A percentile compares a stretch with the other conserved stretches of the same genome.
Evolutionary conservation across 2,888 invertebrate species (phyloP).

Genomic region (Rhogogaster chlorosoma): DNA sequence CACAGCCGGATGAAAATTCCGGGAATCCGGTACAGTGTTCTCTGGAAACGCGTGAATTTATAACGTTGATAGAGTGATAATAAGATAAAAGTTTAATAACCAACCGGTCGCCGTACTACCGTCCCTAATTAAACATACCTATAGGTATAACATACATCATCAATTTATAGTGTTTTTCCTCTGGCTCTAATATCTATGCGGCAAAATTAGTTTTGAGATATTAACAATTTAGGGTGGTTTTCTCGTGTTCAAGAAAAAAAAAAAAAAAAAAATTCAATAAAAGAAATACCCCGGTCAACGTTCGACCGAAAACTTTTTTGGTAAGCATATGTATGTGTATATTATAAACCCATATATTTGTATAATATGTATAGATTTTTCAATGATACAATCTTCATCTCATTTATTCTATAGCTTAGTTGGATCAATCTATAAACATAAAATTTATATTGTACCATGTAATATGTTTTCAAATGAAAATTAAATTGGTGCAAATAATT

Average conservation of each 20-base stretch:
- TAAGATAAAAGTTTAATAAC: conserved; percentile 14
- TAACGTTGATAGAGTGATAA: background rate
- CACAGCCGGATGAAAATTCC: conserved; percentile 19
- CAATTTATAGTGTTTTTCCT: background rate
- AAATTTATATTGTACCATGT: background rate
- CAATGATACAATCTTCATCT: background rate
- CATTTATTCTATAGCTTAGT: background rate
- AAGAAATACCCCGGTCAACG: background rate
- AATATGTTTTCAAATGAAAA: background rate
- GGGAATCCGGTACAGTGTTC: conserved; percentile 19
- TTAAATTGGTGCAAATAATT: background rate
- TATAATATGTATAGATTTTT: background rate
- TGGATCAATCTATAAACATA: background rate
- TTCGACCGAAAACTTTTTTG: background rate
- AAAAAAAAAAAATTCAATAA: background rate
- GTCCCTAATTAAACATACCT: background rate
- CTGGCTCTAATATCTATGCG: background rate
- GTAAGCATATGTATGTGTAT: background rate
- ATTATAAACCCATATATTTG: background rate
- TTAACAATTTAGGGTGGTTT: background rate
- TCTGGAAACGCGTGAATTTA: conserved; percentile 35
- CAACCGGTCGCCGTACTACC: background rate
- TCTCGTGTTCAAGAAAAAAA: background rate
- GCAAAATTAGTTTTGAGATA: background rate
- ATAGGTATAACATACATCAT: background rate